Base-by-base conservation (phyloP, 2,888 invertebrate genomes). In the Bombylius discolor region DNA sequence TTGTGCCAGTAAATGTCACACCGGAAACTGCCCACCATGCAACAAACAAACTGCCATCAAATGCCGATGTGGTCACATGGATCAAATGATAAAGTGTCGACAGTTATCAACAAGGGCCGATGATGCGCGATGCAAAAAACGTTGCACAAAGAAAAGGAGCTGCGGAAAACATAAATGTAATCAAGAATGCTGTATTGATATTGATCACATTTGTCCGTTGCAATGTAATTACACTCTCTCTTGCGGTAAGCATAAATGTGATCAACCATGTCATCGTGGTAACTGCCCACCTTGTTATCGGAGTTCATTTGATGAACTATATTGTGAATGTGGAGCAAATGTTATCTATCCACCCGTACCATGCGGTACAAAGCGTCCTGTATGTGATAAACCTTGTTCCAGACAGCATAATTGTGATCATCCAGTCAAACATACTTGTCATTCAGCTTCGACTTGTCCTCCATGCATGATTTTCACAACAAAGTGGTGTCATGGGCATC, bases 161-260 rank as follows among this genome's bases (percentile, higher is more conserved):
- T 92, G 92, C 69, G 89, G 88, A 0, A 88, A 89, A 33, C 94
- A 95, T 74, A 91, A 90, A 65, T 98, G 98, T 76, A 87, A 88
- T 65, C 84, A 87, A 62, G 76, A 81, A 48, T 98, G 98, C 72
- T 98, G 97, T 75, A 86, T 89, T 63, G 87, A 87, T 58, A 75
- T 81, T 13, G 87, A 91, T 58, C 98, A 98, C 72, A 78, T 85
- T 61, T 98, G 98, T 72, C 84, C 85, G 7, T 76, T 87, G 64
- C 79, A 84, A 51, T 95, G 95, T 74, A 88, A 85, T 53, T 85
- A 87, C 67, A 81, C 81, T 54, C 78, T 98, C 33, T 79, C 83
- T 39, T 98, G 98, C 74, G 93, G 93, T 56, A 79, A 82, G 63
- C 97, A 98, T 72, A 84, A 85, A 65, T 97, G 97, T 74, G 82